Conservation (phyloP, 2,888 invertebrate species). For the Drosophila dives region DNA sequence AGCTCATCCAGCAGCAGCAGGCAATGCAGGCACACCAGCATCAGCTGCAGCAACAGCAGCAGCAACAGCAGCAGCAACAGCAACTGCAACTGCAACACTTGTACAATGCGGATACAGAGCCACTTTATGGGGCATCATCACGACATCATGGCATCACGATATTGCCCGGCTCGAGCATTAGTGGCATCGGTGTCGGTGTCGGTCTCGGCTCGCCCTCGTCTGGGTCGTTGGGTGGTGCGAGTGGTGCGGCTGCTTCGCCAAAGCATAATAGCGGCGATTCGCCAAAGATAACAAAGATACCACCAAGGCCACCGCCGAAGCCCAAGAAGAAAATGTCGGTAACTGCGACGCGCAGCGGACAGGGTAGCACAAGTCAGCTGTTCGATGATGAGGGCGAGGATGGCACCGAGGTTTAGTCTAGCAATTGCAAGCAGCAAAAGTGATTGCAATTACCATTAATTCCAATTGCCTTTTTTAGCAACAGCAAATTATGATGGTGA, state of each 20-base stretch:
- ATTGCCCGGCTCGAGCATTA: constrained; percentile 43
- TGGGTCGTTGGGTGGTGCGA: neutral
- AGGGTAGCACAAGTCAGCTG: constrained; percentile 88
- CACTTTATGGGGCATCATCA: constrained; percentile 76
- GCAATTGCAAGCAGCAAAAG: constrained; percentile 18
- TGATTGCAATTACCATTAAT: constrained; percentile 33
- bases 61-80: constrained; percentile 63
- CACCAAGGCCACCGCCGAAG: constrained; percentile 93
- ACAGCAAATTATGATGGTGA: constrained; percentile 13
- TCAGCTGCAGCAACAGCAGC: constrained; percentile 54
- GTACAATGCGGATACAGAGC: constrained; percentile 81
- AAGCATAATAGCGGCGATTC: constrained; percentile 51
- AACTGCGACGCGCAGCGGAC: constrained; percentile 85
- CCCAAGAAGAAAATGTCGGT: constrained; percentile 93
- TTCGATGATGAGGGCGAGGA: constrained; percentile 96
- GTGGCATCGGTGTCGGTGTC: constrained; percentile 22
- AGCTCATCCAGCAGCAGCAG: constrained; percentile 76
- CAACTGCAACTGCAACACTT: constrained; percentile 63
- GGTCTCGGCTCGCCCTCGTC: constrained; percentile 46
- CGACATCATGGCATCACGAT: constrained; percentile 3
- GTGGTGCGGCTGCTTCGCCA: constrained; percentile 21
- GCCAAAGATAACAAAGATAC: constrained; percentile 88
- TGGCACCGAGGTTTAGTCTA: constrained; percentile 91
- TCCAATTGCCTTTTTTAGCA: constrained; percentile 45
- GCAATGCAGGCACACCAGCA: constrained; percentile 63